Evolutionary conservation across 2,888 invertebrate genomes (phyloP).

Genomic region (Drymonia ruficornis): DNA sequence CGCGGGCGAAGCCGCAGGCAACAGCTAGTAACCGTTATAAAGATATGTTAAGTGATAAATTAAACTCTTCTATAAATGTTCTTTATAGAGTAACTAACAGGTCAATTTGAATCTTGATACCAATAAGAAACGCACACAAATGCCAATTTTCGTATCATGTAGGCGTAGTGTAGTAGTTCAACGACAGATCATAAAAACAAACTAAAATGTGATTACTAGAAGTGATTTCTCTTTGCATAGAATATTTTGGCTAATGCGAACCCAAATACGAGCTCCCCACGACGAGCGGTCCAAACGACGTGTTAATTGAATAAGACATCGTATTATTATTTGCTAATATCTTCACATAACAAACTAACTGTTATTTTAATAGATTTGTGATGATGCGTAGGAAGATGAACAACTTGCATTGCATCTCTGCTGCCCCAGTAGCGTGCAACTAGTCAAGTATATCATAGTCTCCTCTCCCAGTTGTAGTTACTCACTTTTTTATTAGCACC

Average conservation of each 20-base stretch:
- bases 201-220: constrained; percentile 26
- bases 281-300: constrained; percentile 5
- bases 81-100: no score
- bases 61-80: no score
- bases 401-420: background rate
- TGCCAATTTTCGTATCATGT: background rate
- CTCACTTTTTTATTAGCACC: no score
- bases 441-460: no score
- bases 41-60: no score
- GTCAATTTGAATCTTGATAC: no score
- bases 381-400: background rate
- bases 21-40: no score
- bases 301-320: constrained; percentile 4
- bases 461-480: no score
- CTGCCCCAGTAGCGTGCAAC: background rate
- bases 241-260: constrained; percentile 27
- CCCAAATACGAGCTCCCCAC: constrained; percentile 16
- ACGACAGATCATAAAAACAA: constrained; percentile 21
- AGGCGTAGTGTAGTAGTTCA: background rate
- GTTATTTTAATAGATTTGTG: background rate
- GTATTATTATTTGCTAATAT: background rate
- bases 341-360: background rate
- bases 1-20: no score
- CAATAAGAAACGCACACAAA: background rate
- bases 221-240: constrained; percentile 22